Percentiles rank a stretch among this genome's conserved stretches.
Evolutionary conservation across 2,113 vertebrate genomes (phyloP).

Genomic region (Physeter macrocephalus): DNA sequence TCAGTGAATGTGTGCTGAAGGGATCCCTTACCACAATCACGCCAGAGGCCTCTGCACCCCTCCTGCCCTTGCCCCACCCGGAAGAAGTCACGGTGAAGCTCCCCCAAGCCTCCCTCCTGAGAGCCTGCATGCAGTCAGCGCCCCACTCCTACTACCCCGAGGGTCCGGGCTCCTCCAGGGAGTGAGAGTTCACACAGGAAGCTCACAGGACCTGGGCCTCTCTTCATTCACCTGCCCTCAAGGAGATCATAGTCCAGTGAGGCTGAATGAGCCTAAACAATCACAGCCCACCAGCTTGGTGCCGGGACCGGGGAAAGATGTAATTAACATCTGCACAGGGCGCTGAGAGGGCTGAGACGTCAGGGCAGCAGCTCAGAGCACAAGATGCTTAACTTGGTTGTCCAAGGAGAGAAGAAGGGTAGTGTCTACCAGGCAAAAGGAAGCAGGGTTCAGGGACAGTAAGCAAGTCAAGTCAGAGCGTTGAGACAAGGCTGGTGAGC

Average conservation of each 20-base stretch:
- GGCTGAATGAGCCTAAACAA: neutral
- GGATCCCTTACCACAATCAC: neutral
- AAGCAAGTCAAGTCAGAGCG: neutral
- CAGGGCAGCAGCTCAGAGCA: neutral
- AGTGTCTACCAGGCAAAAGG: neutral
- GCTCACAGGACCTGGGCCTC: neutral
- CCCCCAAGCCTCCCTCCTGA: neutral
- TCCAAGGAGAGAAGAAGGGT: neutral
- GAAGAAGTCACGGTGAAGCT: neutral
- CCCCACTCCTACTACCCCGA: accelerated
- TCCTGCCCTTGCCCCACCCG: neutral
- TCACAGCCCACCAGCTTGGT: neutral
- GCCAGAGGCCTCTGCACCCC: neutral
- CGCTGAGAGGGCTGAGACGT: neutral
- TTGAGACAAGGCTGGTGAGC: neutral
- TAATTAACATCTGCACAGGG: neutral
- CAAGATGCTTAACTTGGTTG: neutral
- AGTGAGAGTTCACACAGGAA: neutral
- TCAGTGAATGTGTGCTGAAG: neutral
- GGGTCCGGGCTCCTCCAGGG: neutral
- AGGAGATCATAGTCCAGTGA: neutral
- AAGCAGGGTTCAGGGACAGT: neutral
- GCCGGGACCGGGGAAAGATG: neutral
- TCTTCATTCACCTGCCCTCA: neutral
- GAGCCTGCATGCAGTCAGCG: neutral